Base-by-base conservation (phyloP, 2,797 vertebrate species). In the Anableps anableps region DNA sequence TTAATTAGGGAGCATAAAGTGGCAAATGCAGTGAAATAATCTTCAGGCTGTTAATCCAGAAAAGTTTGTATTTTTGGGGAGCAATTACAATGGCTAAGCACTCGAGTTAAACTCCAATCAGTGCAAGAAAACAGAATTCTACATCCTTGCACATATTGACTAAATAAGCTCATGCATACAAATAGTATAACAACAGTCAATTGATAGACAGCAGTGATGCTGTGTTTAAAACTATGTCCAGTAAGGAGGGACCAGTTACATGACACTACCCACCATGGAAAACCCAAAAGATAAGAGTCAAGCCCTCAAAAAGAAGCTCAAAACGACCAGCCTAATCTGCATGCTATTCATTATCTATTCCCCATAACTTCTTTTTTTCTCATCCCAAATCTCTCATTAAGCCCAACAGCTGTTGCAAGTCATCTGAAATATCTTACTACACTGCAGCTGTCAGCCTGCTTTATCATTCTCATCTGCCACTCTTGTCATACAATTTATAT, bases 391-490 rank as follows among this genome's bases (percentile, higher is more conserved):
- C 55, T 41, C 36, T 80, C 71, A 16, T 38, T 7, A 23, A 74
- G 77, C 38, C 58, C 50, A 80, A 34, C 64, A 81, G 62, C 48
- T 77, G n/a, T 19, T 47, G 43, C 70, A 72, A 8, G 64, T 81
- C 50, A 62, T 62, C 31, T 70, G 9, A 70, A 47, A 48, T 50
- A 36, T 72, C n/a, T 73, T 72, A 23, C 10, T 43, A 51, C 41
- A 43, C 9, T 0, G 5, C n/a, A 77, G 38, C 34, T 48, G 38
- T 31, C 14, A 74, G 71, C 23, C 50, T 79, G 77, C 79, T 58
- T 45, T 60, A 75, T 50, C 60, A 50, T 48, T 48, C 47, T 80
- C 74, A 75, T 70, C 53, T 34, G 34, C 34, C 31, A 21, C 34
- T 38, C n/a, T 58, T 51, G 47, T 34, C 60, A 75, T 23, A 58